phyloP scores from a whole-genome alignment of 1,140 invertebrate species.

The Orchesella cincta region DNA sequence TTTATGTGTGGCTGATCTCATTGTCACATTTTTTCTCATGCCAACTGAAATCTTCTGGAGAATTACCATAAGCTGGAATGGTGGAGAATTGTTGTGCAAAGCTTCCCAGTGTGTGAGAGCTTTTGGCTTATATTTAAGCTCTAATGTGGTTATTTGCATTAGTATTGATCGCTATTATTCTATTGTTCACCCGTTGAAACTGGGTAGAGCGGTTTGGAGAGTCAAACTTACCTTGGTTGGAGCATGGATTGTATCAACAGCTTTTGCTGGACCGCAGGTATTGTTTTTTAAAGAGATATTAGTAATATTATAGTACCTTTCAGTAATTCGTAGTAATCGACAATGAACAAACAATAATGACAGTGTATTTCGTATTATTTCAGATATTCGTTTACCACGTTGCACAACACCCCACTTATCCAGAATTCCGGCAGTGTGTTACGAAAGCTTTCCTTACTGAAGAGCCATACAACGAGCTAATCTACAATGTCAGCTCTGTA shows the following conservation, averaged over 20 bases:
- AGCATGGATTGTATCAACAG: too few relatives aligned
- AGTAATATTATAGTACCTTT: too few relatives aligned
- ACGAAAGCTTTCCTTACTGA: constrained; percentile 72
- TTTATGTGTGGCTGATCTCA: too few relatives aligned
- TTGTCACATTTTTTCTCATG: too few relatives aligned
- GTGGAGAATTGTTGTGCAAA: background rate
- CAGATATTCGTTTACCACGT: background rate
- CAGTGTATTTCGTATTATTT: too few relatives aligned
- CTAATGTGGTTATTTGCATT: background rate
- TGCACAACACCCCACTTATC: constrained; percentile 52
- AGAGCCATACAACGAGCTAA: constrained; percentile 24
- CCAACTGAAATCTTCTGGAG: background rate
- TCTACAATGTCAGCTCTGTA: constrained; percentile 74
- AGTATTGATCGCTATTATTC: background rate
- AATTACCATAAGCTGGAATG: background rate
- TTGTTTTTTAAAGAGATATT: too few relatives aligned
- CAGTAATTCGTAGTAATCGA: too few relatives aligned
- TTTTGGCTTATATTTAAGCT: background rate
- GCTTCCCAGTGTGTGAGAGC: background rate
- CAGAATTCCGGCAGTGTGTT: constrained; percentile 72
- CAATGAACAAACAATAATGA: too few relatives aligned
- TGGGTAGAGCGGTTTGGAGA: too few relatives aligned
- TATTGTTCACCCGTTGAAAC: background rate
- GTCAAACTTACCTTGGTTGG: too few relatives aligned
- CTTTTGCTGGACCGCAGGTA: too few relatives aligned